Evolutionary conservation across 1,140 invertebrate genomes (phyloP), one percentile per base, ranked within the genome.

Genomic region (Philopotamus ludificatus): DNA sequence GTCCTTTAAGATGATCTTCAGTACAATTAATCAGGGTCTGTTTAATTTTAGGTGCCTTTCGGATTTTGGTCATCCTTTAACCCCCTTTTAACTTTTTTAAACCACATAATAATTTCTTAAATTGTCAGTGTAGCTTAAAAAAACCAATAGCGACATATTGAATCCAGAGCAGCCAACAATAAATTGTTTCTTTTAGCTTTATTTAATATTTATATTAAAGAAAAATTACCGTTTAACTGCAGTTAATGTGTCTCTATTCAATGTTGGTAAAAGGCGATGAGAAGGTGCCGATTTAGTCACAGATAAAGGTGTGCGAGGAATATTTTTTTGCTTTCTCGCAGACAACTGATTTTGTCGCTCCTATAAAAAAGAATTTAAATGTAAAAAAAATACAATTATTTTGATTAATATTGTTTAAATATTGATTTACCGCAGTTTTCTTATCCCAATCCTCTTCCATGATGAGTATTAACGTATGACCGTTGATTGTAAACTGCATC

Each of bases 381-480:
- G 15, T 4, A 49, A 49, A 49, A 45, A 45, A 45, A 45, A 45
- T 50, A 50, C 15, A 50, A 20, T 44, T 3, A 12, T 44, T 44
- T 44, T 12, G 12, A 44, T 44, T 15, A 44, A n/a, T 39, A 44
- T 12, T 44, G 42, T 20, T 47, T 44, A 44, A 65, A 61, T 42
- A 53, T 34, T 44, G 12, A 51, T 73, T 75, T 69, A 80, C 77
- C 57, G 74, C 73, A 66, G 81, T 82, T 49, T 80, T 78, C 0
- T 77, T 74, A 54, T 83, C 81, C 83, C 82, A 83, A 23, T 85
- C 81, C 18, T 81, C 77, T 34, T 76, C 67, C 70, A 87, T 83
- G 10, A 80, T 74, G 55, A 85, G 81, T 9, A 84, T 67, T 16
- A 87, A 74, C 16, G 82, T 76, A 49, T 82, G 74, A 1, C 87